These are phyloP conservation scores for Xiphias gladius DNA, from an alignment of 2,113 vertebrate genomes.

Conservation along the genomic window DNA sequence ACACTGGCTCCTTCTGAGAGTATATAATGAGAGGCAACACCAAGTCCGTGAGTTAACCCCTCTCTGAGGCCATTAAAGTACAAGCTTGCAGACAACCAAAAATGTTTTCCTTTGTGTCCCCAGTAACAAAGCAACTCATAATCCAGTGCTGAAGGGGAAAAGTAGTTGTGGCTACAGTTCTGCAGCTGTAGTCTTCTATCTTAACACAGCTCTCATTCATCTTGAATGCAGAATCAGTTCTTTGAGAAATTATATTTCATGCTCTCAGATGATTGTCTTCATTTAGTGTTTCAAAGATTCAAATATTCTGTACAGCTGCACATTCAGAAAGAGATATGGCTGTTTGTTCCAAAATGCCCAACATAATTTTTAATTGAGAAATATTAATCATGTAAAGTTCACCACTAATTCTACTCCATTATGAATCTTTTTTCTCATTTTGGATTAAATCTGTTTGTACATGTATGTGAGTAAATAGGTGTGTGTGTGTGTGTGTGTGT, in stretches of 20 bases:
- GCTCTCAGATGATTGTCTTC: not conserved
- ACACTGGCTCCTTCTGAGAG: not conserved
- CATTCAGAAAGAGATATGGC: not conserved
- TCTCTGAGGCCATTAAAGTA: not conserved
- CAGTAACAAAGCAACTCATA: constrained; percentile 3
- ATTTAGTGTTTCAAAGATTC: not conserved
- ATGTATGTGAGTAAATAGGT: too few species aligned
- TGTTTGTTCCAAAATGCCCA: not conserved
- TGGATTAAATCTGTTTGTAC: not conserved
- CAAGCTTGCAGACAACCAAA: not conserved
- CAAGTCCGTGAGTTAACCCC: not conserved
- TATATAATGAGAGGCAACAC: not conserved
- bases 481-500: not conserved
- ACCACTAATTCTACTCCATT: not conserved
- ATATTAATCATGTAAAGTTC: not conserved
- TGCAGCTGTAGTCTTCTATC: not conserved
- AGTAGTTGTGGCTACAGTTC: not conserved
- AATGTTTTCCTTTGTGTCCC: constrained; percentile 9
- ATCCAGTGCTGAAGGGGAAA: not conserved
- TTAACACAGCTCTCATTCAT: not conserved
- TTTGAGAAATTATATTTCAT: not conserved
- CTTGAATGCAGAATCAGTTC: not conserved
- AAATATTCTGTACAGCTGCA: not conserved
- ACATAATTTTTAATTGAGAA: not conserved
- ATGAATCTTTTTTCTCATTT: not conserved